phyloP scores from a whole-genome alignment of 2,888 invertebrate species.

The Aethes cnicana region DNA sequence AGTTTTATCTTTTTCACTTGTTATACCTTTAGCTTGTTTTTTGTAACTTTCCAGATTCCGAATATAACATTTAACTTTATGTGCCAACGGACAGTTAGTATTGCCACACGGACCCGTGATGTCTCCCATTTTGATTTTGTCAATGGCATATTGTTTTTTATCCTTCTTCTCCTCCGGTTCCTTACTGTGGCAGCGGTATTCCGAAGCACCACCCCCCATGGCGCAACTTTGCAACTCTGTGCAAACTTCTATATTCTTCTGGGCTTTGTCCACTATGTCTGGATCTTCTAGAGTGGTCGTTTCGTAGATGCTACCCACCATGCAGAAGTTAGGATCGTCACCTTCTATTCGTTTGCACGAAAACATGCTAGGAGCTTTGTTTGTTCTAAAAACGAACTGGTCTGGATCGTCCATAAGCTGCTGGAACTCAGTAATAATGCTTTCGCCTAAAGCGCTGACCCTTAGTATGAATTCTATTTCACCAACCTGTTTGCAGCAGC shows the following conservation, averaged over 20 bases:
- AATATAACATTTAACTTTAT: constrained; percentile 68
- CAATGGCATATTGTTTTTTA: constrained; percentile 57
- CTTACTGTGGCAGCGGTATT: constrained; percentile 42
- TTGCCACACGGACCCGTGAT: constrained; percentile 75
- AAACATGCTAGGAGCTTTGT: constrained; percentile 73
- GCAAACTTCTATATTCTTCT: constrained; percentile 66
- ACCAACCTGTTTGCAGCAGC: constrained; percentile 65
- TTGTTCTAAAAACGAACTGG: constrained; percentile 67
- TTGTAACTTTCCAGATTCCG: constrained; percentile 66
- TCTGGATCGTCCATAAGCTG: constrained; percentile 67
- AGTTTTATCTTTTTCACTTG: constrained; percentile 42
- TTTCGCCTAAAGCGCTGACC: constrained; percentile 75
- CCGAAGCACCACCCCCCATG: constrained; percentile 38
- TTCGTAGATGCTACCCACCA: constrained; percentile 71
- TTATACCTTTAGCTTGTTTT: constrained; percentile 44
- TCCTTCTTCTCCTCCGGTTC: constrained; percentile 39
- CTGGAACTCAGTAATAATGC: constrained; percentile 72
- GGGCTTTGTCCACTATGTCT: constrained; percentile 47
- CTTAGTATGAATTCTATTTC: constrained; percentile 72
- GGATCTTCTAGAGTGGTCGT: constrained; percentile 73
- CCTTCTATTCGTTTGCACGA: constrained; percentile 66
- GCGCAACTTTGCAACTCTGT: constrained; percentile 68
- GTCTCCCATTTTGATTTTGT: constrained; percentile 74
- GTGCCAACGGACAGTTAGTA: constrained; percentile 66
- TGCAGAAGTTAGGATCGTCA: constrained; percentile 70